Percentiles rank a stretch among this genome's conserved stretches.
Conservation (phyloP, 2,797 vertebrate genomes). For the Choloepus didactylus region DNA sequence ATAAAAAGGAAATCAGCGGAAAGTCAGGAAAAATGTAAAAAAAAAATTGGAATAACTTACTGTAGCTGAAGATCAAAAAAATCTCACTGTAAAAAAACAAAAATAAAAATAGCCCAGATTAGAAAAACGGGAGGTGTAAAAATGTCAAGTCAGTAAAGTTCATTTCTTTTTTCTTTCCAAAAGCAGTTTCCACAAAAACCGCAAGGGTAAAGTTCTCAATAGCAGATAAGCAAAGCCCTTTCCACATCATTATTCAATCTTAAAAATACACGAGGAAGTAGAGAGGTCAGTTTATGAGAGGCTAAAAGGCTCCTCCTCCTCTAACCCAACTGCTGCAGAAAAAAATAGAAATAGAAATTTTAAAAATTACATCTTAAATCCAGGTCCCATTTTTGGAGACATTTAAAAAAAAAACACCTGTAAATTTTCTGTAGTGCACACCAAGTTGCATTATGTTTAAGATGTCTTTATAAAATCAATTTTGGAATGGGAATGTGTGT, state of each 20-base stretch:
- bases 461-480: constrained; percentile 85
- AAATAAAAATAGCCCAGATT: constrained; percentile 90
- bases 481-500: constrained; percentile 85
- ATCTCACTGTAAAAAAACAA: constrained; percentile 91
- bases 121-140: constrained; percentile 88
- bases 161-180: constrained; percentile 86
- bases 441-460: constrained; percentile 84
- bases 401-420: constrained; percentile 85
- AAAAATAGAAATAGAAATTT: constrained; percentile 86
- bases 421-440: constrained; percentile 84
- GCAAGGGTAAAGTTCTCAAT: constrained; percentile 85
- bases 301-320: constrained; percentile 87
- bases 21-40: constrained; percentile 89
- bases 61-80: constrained; percentile 91
- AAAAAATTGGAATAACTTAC: constrained; percentile 89
- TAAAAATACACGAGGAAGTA: constrained; percentile 87
- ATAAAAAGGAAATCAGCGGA: constrained; percentile 90
- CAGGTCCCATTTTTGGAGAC: constrained; percentile 84
- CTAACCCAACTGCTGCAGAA: constrained; percentile 88
- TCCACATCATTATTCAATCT: constrained; percentile 86
- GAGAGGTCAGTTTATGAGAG: constrained; percentile 85
- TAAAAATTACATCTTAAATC: constrained; percentile 88
- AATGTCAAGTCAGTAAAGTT: constrained; percentile 87
- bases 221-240: constrained; percentile 88
- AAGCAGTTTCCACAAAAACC: constrained; percentile 87